phyloP scores from a whole-genome alignment of 1,140 invertebrate genomes.

The Drosophila carrolli region DNA sequence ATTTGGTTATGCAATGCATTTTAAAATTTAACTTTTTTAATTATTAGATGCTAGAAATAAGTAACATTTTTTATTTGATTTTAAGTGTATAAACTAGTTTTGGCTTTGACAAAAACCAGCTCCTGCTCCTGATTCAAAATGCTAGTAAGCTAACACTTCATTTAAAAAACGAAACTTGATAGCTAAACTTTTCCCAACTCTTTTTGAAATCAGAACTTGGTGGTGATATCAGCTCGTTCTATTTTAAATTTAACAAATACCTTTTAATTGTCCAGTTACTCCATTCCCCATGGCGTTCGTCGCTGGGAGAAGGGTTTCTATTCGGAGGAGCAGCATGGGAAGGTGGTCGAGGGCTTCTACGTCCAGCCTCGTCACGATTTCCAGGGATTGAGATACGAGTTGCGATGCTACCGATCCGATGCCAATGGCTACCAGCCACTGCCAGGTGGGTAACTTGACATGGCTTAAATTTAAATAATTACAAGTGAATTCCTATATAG shows the following conservation, averaged over 20 bases:
- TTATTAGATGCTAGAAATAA: no score
- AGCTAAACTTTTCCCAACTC: no score
- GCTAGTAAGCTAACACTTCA: no score
- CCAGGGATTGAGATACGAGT: conserved; percentile 40
- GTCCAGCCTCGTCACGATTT: conserved; percentile 48
- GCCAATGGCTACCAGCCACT: conserved; percentile 57
- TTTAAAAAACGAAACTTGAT: no score
- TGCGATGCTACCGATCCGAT: conserved; percentile 68
- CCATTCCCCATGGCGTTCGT: conserved; percentile 65
- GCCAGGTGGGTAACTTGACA: conserved; percentile 20
- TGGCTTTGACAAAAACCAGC: no score
- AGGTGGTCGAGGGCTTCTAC: conserved; percentile 65
- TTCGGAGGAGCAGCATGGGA: conserved; percentile 39
- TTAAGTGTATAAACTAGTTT: no score
- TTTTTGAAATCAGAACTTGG: no score
- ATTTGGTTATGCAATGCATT: no score
- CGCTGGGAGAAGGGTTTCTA: conserved; percentile 64
- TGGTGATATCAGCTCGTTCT: no score
- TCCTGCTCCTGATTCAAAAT: no score
- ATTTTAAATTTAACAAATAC: background rate
- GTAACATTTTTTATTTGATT: no score
- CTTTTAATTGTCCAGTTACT: conserved; percentile 32
- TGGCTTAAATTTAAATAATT: background rate
- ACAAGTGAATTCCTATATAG: conserved; percentile 3
- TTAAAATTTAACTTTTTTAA: no score